Evolutionary conservation across 2,888 invertebrate species (phyloP).

Genomic region (Oxytorus armatus): DNA sequence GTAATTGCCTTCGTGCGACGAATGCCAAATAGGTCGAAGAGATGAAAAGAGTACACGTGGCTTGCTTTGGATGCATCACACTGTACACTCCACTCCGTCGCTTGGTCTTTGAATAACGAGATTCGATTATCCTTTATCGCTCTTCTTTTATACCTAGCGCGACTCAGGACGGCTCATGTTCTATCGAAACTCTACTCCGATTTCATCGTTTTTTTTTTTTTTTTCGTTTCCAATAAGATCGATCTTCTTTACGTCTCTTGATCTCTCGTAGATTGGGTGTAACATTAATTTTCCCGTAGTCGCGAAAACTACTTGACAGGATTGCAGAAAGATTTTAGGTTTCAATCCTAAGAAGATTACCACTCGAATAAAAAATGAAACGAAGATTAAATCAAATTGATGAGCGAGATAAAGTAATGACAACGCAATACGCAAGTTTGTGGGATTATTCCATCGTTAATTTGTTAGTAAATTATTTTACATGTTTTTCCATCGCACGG

Average conservation of each 20-base stretch:
- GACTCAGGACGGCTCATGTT: not conserved
- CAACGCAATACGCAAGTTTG: too few relatives aligned
- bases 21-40: constrained; percentile 67
- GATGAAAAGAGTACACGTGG: constrained; percentile 48
- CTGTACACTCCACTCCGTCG: not conserved
- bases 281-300: not conserved
- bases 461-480: too few relatives aligned
- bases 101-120: constrained; percentile 45
- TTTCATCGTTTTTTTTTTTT: not conserved
- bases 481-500: too few relatives aligned
- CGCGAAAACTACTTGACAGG: not conserved
- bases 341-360: not conserved
- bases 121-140: constrained; percentile 34
- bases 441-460: too few relatives aligned
- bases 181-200: not conserved
- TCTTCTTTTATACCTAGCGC: not conserved
- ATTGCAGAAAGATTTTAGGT: not conserved
- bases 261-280: not conserved
- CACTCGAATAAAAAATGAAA: not conserved
- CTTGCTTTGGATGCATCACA: constrained; percentile 59
- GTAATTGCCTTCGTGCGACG: constrained; percentile 72
- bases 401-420: too few relatives aligned
- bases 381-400: too few relatives aligned
- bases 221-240: constrained; percentile 31
- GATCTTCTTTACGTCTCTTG: not conserved